phyloP scores from a whole-genome alignment of 2,888 invertebrate species.

The Agriopis aurantiaria region DNA sequence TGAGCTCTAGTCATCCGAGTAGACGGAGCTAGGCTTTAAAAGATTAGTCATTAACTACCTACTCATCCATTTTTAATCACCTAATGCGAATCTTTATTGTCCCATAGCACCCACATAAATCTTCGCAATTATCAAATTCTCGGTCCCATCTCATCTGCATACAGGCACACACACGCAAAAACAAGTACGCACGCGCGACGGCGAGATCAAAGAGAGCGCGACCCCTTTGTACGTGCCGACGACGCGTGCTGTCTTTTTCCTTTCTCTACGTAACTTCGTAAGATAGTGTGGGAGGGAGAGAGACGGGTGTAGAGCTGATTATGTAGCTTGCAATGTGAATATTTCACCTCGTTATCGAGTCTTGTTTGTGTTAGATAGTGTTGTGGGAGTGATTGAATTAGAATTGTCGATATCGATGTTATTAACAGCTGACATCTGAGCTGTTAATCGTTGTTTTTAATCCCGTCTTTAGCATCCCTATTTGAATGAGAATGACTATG shows the following conservation, averaged over 20 bases:
- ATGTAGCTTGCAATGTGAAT: slow-evolving; percentile 84
- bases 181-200: slow-evolving; percentile 81
- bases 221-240: slow-evolving; percentile 84
- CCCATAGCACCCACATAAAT: slow-evolving; percentile 72
- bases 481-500: no score
- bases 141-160: slow-evolving; percentile 81
- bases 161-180: slow-evolving; percentile 71
- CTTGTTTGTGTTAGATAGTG: slow-evolving; percentile 85
- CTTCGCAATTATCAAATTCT: slow-evolving; percentile 86
- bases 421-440: slow-evolving; percentile 27
- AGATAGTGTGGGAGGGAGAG: slow-evolving; percentile 66
- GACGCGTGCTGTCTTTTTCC: slow-evolving; percentile 82
- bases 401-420: slow-evolving; percentile 67
- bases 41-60: slow-evolving; percentile 29
- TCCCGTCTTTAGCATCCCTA: no score
- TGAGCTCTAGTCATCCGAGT: slow-evolving; percentile 1
- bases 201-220: slow-evolving; percentile 83
- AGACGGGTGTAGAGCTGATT: slow-evolving; percentile 73
- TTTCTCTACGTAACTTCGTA: slow-evolving; percentile 65
- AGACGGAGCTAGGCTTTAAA: slow-evolving; percentile 12
- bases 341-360: slow-evolving; percentile 87
- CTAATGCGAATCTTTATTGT: slow-evolving; percentile 45
- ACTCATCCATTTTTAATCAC: slow-evolving; percentile 49
- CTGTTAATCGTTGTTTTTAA: neutral
- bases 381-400: slow-evolving; percentile 67